These are phyloP conservation scores for Buphagus erythrorhynchus DNA, from an alignment of 2,797 vertebrate species.

Conservation along the genomic window DNA sequence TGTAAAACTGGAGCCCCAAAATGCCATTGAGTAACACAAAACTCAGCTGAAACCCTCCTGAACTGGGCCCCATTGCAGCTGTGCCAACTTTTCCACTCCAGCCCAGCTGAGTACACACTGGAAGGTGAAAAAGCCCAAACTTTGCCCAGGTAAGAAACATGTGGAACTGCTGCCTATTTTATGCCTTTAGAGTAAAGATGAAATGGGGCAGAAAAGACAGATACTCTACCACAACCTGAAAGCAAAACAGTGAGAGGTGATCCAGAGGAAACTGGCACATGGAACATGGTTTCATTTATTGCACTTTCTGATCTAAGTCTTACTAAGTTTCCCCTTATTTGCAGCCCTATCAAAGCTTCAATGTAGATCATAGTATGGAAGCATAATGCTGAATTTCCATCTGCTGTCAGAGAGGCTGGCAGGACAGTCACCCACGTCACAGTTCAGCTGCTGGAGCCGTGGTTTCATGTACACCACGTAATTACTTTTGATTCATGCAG, in stretches of 20 bases:
- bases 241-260: not conserved
- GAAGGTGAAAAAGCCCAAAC: not conserved
- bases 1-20: not conserved
- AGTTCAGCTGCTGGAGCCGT: not conserved
- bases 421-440: not conserved
- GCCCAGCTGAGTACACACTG: not conserved
- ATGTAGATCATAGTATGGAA: not conserved
- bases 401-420: not conserved
- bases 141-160: not conserved
- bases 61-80: not conserved
- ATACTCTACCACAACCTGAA: not conserved
- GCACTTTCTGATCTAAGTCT: not conserved
- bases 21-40: not conserved
- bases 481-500: not conserved
- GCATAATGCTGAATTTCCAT: no score
- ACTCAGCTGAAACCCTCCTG: not conserved
- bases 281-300: not conserved
- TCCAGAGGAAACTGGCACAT: fast-evolving
- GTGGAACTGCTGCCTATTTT: not conserved
- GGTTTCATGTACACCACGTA: fast-evolving
- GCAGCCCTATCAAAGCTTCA: not conserved
- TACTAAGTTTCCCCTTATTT: not conserved
- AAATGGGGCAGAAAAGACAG: not conserved
- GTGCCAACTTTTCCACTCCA: not conserved
- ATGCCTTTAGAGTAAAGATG: not conserved